Conservation (phyloP, 1,140 invertebrate species). For the Lerema accius region DNA sequence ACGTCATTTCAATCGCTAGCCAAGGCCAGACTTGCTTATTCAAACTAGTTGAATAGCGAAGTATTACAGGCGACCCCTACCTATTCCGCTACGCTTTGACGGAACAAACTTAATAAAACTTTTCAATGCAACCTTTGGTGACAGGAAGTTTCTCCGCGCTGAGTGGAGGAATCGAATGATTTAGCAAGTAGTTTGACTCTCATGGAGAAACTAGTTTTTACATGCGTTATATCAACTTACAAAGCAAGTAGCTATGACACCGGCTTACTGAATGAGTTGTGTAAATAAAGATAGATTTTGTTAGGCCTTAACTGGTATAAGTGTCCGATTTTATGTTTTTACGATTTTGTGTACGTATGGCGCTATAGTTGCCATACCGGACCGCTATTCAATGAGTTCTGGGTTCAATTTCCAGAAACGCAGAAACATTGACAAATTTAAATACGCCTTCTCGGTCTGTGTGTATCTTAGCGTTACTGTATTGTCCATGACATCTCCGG, state of each 20-base stretch:
- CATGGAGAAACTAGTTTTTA: background rate
- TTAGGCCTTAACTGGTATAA: too few species aligned
- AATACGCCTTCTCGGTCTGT: too few species aligned
- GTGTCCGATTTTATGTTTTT: too few species aligned
- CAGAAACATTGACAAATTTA: too few species aligned
- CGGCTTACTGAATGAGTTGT: too few species aligned
- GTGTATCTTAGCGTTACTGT: too few species aligned
- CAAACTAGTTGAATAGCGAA: constrained; percentile 56
- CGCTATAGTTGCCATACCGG: too few species aligned
- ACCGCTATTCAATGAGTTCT: too few species aligned
- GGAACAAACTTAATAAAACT: constrained; percentile 61
- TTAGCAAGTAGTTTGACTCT: constrained; percentile 7
- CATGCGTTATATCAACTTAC: background rate
- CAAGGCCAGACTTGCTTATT: constrained; percentile 37
- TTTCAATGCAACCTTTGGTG: constrained; percentile 57
- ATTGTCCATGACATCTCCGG: too few species aligned
- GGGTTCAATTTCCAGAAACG: too few species aligned
- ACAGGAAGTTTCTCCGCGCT: constrained; percentile 40
- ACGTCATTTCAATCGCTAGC: constrained; percentile 30
- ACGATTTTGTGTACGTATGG: too few species aligned
- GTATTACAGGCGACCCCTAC: constrained; percentile 45
- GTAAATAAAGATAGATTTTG: too few species aligned
- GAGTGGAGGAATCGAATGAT: constrained; percentile 11
- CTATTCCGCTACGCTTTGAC: constrained; percentile 42
- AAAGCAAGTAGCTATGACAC: background rate